Evolutionary conservation across 2,797 vertebrate genomes (phyloP).

Genomic region (Oophaga sylvatica): DNA sequence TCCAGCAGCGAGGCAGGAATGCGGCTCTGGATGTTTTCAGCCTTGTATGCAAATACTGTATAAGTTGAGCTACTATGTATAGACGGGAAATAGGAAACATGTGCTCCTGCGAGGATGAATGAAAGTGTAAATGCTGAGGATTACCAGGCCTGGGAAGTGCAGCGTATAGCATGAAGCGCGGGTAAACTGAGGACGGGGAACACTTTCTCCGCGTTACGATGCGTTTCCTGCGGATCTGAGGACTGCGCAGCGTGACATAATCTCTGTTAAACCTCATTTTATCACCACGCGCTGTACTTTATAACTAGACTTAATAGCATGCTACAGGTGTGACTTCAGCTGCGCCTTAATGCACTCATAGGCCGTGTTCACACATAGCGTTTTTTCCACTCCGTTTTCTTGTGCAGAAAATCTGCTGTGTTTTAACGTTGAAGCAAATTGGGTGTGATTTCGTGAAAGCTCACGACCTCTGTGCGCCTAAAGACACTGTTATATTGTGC

Average conservation of each 20-base stretch:
- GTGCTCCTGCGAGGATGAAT: constrained; percentile 39
- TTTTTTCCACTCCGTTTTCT: too few species aligned
- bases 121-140: constrained; percentile 35
- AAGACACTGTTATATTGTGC: too few species aligned
- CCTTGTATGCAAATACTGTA: constrained; percentile 42
- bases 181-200: constrained; percentile 25
- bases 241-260: background rate
- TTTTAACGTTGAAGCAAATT: too few species aligned
- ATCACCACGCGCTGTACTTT: background rate
- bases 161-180: background rate
- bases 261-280: background rate
- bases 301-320: too few species aligned
- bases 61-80: constrained; percentile 58
- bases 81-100: constrained; percentile 43
- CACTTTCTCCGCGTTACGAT: background rate
- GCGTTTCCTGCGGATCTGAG: constrained; percentile 2
- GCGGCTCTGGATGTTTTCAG: constrained; percentile 33
- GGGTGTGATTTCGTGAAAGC: too few species aligned
- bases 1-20: constrained; percentile 31
- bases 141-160: constrained; percentile 23
- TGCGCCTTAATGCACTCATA: background rate
- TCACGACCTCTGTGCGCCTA: too few species aligned
- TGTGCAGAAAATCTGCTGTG: too few species aligned
- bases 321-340: background rate
- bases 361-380: background rate